Percentiles rank a stretch among this genome's conserved stretches.
Conservation (phyloP, 2,113 vertebrate genomes). For the Anseranas semipalmata region DNA sequence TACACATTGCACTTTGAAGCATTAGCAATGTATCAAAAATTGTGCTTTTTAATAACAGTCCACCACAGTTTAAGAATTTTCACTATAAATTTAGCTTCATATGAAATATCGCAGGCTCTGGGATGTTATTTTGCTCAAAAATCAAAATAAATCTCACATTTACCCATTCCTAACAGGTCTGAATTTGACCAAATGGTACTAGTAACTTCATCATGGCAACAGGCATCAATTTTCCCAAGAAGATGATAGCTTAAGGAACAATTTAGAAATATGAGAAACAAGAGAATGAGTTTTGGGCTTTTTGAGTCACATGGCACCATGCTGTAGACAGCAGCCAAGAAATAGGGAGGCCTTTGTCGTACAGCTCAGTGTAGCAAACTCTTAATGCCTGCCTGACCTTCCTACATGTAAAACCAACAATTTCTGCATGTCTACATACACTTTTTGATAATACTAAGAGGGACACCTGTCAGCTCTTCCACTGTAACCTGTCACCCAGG, state of each 20-base stretch:
- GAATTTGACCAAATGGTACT: not conserved
- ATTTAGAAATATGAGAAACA: not conserved
- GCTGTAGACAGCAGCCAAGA: not conserved
- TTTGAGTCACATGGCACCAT: not conserved
- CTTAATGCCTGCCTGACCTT: not conserved
- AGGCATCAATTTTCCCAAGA: not conserved
- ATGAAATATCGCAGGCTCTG: not conserved
- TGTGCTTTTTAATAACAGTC: not conserved
- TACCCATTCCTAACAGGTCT: not conserved
- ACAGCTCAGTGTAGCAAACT: not conserved
- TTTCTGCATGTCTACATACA: not conserved
- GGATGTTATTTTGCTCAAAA: not conserved
- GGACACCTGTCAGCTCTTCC: not conserved
- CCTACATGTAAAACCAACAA: not conserved
- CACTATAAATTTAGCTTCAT: not conserved
- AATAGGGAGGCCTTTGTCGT: not conserved
- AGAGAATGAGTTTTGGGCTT: not conserved
- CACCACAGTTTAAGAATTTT: not conserved
- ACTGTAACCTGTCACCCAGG: not conserved
- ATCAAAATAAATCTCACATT: not conserved
- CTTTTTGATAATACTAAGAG: not conserved
- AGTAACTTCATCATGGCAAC: not conserved
- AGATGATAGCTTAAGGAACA: not conserved
- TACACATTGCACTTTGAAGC: not conserved
- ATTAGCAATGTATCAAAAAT: not conserved